Percentiles rank a stretch among this genome's conserved stretches.
phyloP scores from a whole-genome alignment of 2,888 invertebrate genomes.

The Gymnoscelis rufifasciata region DNA sequence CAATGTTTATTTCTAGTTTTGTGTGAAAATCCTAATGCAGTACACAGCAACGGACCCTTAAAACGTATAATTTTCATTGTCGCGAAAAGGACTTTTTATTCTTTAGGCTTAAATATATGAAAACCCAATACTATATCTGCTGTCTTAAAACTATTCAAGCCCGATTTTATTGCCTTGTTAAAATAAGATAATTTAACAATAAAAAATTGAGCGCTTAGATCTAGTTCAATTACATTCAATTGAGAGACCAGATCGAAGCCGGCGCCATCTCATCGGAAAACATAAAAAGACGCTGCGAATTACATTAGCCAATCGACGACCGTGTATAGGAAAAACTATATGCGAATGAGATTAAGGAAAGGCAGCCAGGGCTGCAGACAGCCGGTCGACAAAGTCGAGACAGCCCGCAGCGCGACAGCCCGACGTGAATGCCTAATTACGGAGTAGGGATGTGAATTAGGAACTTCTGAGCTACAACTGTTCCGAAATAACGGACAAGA shows the following conservation, averaged over 20 bases:
- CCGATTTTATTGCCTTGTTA: too few relatives aligned
- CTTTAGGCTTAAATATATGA: too few relatives aligned
- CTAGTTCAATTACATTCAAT: background rate
- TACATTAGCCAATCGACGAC: conserved; percentile 26
- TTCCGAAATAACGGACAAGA: background rate
- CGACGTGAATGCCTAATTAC: conserved; percentile 77
- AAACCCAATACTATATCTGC: too few relatives aligned
- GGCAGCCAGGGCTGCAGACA: conserved; percentile 54
- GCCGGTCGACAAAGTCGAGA: conserved; percentile 62
- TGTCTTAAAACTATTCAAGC: too few relatives aligned
- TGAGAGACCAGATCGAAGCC: conserved; percentile 7
- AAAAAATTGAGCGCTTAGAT: too few relatives aligned
- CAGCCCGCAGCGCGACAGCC: conserved; percentile 66
- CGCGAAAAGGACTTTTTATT: too few relatives aligned
- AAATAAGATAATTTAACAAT: too few relatives aligned
- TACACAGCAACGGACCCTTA: too few relatives aligned
- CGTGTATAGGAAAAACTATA: conserved; percentile 4
- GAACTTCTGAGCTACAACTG: background rate
- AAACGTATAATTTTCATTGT: too few relatives aligned
- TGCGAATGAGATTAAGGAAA: conserved; percentile 42
- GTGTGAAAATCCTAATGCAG: too few relatives aligned
- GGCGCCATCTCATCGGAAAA: conserved; percentile 8
- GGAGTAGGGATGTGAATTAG: conserved; percentile 28
- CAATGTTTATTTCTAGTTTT: too few relatives aligned
- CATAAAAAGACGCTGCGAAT: conserved; percentile 20